Evolutionary conservation across 2,888 invertebrate genomes (phyloP), one percentile per base, ranked within the genome.

Genomic region (Temnothorax rugatulus): DNA sequence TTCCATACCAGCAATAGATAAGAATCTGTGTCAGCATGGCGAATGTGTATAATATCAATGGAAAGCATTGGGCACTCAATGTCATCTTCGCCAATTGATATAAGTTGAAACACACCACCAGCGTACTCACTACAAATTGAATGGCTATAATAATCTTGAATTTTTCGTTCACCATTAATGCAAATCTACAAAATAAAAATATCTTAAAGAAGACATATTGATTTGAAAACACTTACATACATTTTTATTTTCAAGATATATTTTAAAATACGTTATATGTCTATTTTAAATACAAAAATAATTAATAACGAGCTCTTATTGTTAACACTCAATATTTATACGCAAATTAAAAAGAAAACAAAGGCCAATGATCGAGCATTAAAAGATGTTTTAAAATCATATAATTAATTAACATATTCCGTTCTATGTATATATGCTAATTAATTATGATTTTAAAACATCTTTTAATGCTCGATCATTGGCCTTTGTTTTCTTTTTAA

Each of bases 1-100:
- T 90, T 21, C 91, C 92, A 54, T 87, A 89, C 90, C 91, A 92
- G 64, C 91, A 92, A 64, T 91, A 83, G 13, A 91, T 85, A 74
- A 90, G 90, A 41, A 92, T 90, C 44, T 90, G 84, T 21, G 63
- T 41, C n/a, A 90, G 18, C 61, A 89, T 89, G 34, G 87, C 87
- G 11, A 52, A 50, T 8, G 86, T 77, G 44, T 82, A 89, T n/a
- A 85, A 25, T 15, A 84, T 73, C 11, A 88, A 34, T 29, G 76
- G 59, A 1, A 86, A 13, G 7, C 86, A 82, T 18, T 86, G 85
- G 5, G 63, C 9, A 25, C 66, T 83, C 1, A 87, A 66, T 7
- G 83, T 38, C 0, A 52, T 21, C 1, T 29, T 21, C 0, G 77
- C 47, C 21, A 88, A 2, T 29, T 69, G 71, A 41, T 85, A 88